phyloP scores from a whole-genome alignment of 1,140 invertebrate species.

The Cydia splendana region DNA sequence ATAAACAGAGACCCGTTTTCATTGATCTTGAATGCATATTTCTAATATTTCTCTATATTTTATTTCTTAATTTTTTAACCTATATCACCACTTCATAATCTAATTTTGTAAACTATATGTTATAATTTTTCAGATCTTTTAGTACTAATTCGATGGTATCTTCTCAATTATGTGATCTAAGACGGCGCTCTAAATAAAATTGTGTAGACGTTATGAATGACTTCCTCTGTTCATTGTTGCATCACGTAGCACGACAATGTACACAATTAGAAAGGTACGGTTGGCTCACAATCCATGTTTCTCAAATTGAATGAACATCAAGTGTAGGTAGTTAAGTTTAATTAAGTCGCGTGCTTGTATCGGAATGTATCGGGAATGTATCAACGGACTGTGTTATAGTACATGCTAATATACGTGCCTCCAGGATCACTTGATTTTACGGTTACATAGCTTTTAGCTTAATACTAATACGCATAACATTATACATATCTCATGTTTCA shows the following conservation, averaged over 20 bases:
- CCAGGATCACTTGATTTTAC: not conserved
- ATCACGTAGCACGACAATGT: slow-evolving; percentile 7
- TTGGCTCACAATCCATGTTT: not conserved
- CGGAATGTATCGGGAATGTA: not conserved
- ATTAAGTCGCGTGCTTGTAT: not conserved
- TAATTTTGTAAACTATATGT: no score
- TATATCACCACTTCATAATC: no score
- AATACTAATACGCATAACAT: not conserved
- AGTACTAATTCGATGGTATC: not conserved
- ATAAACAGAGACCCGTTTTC: no score
- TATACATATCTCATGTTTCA: no score
- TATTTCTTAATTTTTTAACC: no score
- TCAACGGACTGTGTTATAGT: not conserved
- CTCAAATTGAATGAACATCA: slow-evolving; percentile 10
- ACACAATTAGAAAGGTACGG: slow-evolving; percentile 7
- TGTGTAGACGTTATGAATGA: not conserved
- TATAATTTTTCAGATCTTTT: not conserved
- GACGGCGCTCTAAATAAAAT: not conserved
- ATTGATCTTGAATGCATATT: no score
- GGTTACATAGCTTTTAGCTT: not conserved
- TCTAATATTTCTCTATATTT: no score
- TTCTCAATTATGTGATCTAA: not conserved
- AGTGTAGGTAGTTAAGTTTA: not conserved
- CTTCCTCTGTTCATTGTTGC: not conserved
- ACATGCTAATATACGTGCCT: not conserved